Percentiles rank a stretch among this genome's conserved stretches.
phyloP scores from a whole-genome alignment of 2,888 invertebrate species.

The Metalampra italica region DNA sequence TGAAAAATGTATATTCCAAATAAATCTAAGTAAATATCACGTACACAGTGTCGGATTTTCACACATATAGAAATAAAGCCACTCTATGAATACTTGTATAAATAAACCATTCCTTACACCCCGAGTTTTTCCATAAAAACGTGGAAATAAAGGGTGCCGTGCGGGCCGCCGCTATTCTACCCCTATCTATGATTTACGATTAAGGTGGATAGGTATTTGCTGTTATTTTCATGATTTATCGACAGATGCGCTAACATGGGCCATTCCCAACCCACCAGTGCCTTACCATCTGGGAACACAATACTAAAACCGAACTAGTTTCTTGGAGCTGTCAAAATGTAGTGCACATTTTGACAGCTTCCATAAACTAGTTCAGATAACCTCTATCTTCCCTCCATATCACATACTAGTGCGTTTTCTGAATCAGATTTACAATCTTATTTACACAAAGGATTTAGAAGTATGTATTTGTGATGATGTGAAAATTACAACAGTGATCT shows the following conservation, averaged over 20 bases:
- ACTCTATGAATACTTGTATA: slow-evolving; percentile 64
- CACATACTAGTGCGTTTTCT: too few species aligned
- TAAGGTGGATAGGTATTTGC: slow-evolving; percentile 48
- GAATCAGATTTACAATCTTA: too few species aligned
- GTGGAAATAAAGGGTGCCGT: slow-evolving; percentile 54
- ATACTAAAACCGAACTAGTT: too few species aligned
- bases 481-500: too few species aligned
- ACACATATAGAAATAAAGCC: slow-evolving; percentile 34
- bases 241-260: slow-evolving; percentile 20
- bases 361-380: too few species aligned
- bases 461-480: too few species aligned
- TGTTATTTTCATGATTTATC: slow-evolving; percentile 45
- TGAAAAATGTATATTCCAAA: background rate
- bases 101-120: slow-evolving; percentile 65
- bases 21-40: slow-evolving; percentile 5
- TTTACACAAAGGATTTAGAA: too few species aligned
- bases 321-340: too few species aligned
- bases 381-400: too few species aligned
- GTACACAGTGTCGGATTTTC: slow-evolving; percentile 14
- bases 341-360: too few species aligned
- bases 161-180: slow-evolving; percentile 47
- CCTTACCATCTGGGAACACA: background rate
- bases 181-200: slow-evolving; percentile 58
- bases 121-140: slow-evolving; percentile 59
- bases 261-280: slow-evolving; percentile 2